These are phyloP conservation scores for Miichthys miiuy DNA, from an alignment of 2,797 vertebrate species.

Conservation along the genomic window DNA sequence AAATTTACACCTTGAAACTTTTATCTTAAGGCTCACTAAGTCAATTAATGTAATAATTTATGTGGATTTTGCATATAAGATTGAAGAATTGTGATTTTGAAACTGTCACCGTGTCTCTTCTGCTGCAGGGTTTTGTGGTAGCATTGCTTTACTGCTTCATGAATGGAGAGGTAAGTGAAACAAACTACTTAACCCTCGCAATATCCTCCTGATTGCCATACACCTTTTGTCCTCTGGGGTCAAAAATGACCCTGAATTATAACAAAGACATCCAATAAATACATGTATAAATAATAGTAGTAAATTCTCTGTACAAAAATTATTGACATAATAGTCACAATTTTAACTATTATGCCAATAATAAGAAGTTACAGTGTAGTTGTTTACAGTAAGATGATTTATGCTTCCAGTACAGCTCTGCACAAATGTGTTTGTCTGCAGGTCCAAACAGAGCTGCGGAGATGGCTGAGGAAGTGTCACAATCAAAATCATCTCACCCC, in stretches of 20 bases:
- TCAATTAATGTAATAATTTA: background rate
- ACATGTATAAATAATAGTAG: too few species aligned
- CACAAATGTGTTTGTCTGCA: conserved; percentile 56
- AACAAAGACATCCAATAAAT: too few species aligned
- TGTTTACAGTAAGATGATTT: background rate
- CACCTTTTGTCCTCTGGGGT: too few species aligned
- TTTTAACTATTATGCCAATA: too few species aligned
- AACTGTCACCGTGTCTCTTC: conserved; percentile 15
- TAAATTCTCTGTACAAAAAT: too few species aligned
- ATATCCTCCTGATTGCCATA: background rate
- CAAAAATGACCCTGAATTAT: too few species aligned
- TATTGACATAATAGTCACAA: too few species aligned
- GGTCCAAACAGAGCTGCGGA: conserved; percentile 90
- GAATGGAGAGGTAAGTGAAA: conserved; percentile 89
- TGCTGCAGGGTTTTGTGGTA: conserved; percentile 91
- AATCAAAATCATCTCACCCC: conserved; percentile 83
- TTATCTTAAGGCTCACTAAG: background rate
- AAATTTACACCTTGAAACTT: background rate
- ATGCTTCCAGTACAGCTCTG: background rate
- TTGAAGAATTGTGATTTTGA: background rate
- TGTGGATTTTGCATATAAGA: background rate
- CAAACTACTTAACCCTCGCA: background rate
- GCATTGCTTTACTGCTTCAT: conserved; percentile 93
- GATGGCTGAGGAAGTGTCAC: conserved; percentile 86
- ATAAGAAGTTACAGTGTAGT: too few species aligned